Conservation (phyloP, 2,888 invertebrate species). For the Brassicogethes aeneus region DNA sequence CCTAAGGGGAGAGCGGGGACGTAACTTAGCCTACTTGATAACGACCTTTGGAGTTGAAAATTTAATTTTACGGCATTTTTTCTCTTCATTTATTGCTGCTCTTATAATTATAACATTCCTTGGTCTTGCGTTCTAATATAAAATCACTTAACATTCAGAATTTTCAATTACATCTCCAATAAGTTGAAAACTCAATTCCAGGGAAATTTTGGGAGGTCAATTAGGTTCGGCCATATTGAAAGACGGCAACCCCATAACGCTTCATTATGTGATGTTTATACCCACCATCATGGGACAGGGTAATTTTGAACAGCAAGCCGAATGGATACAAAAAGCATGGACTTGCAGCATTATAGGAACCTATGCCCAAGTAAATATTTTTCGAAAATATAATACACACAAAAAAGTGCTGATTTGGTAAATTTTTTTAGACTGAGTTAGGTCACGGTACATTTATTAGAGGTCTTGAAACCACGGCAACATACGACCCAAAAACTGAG, state of each 20-base stretch:
- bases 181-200: no score
- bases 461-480: conserved; percentile 88
- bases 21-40: no score
- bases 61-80: no score
- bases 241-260: conserved; percentile 63
- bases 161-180: no score
- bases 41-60: no score
- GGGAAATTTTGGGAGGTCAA: conserved; percentile 60
- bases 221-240: conserved; percentile 61
- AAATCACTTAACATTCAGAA: no score
- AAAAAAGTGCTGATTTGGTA: no score
- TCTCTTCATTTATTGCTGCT: no score
- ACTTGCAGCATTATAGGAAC: conserved; percentile 81
- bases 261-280: conserved; percentile 91
- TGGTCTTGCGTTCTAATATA: no score
- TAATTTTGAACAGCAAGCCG: conserved; percentile 76
- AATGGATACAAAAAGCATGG: conserved; percentile 82
- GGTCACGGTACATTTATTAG: conserved; percentile 93
- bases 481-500: conserved; percentile 71
- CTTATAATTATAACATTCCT: no score
- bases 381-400: no score
- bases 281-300: conserved; percentile 86
- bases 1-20: no score
- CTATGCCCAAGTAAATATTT: conserved; percentile 69
- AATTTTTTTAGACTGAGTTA: conserved; percentile 80